Base-by-base conservation (phyloP, 2,113 vertebrate species). In the Colistium nudipinnis region DNA sequence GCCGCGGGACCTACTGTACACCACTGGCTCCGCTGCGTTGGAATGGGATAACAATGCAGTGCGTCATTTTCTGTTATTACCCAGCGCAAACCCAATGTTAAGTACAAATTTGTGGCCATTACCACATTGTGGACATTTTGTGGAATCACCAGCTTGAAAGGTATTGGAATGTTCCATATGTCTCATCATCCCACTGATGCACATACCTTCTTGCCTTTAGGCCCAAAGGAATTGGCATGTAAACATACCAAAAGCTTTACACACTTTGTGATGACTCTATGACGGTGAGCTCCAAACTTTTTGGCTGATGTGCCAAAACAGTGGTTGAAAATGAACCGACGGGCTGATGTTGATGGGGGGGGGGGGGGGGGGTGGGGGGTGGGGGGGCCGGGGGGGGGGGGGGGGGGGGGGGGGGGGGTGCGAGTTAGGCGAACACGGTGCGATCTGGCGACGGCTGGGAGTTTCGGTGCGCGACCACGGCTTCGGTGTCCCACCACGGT, bases 181-280 rank as follows among this genome's bases (percentile, higher is more conserved):
- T 30, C n/a, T n/a, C n/a, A 10, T 27, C 13, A 55, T 17, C 12
- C 19, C 22, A 38, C 22, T 52, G 28, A 30, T 35, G 7, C 4
- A 1, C 27, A 28, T 20, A 14, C 10, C 3, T 22, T 36, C 38
- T 31, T 44, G 49, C 22, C 28, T 27, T 19, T 28, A 30, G 31
- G 6, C 16, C 35, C 48, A 16, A 36, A 68, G 14, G 39, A 53
- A 24, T 48, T 33, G 49, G 14, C 43, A 54, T 65, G 68, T 12
- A 43, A 53, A 38, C 28, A 56, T 47, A 49, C n/a, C 12, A 1
- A 19, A 60, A 28, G 1, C 16, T 49, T 54, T 55, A 6, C 7
- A 24, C 30, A 27, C 1, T 38, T 31, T 7, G 4, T 38, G 12
- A 54, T 45, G 28, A 36, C n/a, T n/a, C n/a, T n/a, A n/a, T n/a